Base-by-base conservation (phyloP, 1,140 invertebrate species). In the Mamestra configurata region DNA sequence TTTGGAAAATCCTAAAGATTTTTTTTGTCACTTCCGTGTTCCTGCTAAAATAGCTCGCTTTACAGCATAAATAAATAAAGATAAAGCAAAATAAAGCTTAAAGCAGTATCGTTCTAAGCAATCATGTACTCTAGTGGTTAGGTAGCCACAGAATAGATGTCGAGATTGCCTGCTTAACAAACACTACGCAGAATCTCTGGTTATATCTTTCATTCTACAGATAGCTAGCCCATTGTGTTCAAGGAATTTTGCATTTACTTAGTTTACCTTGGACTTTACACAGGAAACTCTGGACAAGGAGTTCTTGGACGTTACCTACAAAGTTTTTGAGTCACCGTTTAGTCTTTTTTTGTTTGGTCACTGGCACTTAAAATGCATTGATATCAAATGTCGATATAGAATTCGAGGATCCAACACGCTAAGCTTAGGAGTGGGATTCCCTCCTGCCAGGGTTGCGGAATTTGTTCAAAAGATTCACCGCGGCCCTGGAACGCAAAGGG, bases 71-170 rank as follows among this genome's bases (percentile, higher is more conserved):
- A 64, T 64, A 64, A 64, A 64, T 40, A 40, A 40, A 64, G 31
- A 40, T 64, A 40, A 64, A 37, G 20, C 51, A 18, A 61, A 61
- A 61, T 61, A 61, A 61, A 61, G 59, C 35, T 40, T 8, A 20
- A 35, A 64, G 59, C 35, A 40, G 59, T 64, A 64, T 64, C 59
- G 35, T 37, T 64, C 59, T 64, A 64, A 64, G 59, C 59, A 64
- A 64, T 64, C 59, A 64, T 64, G 31, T 64, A 22, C 53, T n/a
- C n/a, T n/a, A 20, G 59, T 37, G 59, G 35, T 64, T 40, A 64
- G 59, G 59, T 64, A 40, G 59, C 59, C 59, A 40, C 59, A 64
- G 59, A 7, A 40, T 10, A 64, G 59, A 64, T 64, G 59, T 40
- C 40, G 35, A 64, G 59, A 64, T 64, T 64, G 24, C n/a, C 55